Percentiles rank a stretch among this genome's conserved stretches.
phyloP scores from a whole-genome alignment of 1,140 invertebrate species.

The Drosophila simulans region DNA sequence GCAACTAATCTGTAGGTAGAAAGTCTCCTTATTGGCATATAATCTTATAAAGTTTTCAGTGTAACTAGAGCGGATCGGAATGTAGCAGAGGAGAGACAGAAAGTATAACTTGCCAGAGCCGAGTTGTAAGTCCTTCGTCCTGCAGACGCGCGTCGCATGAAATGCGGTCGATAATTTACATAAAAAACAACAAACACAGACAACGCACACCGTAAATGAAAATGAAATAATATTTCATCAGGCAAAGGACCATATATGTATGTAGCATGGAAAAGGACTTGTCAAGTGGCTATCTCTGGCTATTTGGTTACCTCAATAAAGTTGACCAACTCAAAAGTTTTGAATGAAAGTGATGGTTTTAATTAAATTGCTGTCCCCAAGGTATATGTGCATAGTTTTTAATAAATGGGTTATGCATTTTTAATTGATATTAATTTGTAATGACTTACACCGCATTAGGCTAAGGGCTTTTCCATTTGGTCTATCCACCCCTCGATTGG shows the following conservation, averaged over 20 bases:
- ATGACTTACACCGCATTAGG: too few species aligned
- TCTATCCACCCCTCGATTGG: neutral
- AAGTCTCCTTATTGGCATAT: too few species aligned
- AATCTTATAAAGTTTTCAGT: neutral
- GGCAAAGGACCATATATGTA: slow-evolving; percentile 1
- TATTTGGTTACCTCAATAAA: neutral
- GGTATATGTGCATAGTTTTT: too few species aligned
- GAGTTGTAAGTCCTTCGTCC: slow-evolving; percentile 25
- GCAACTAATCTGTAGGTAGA: too few species aligned
- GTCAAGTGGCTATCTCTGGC: neutral
- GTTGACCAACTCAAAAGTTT: neutral
- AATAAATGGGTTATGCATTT: too few species aligned
- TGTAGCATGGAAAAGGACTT: neutral
- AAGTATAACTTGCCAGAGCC: slow-evolving; percentile 18
- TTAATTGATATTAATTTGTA: too few species aligned
- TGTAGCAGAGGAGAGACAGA: neutral
- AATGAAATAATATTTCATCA: slow-evolving; percentile 52
- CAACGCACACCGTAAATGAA: slow-evolving; percentile 27
- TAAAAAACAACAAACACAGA: slow-evolving; percentile 55
- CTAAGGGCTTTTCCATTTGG: neutral
- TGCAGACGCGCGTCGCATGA: slow-evolving; percentile 28
- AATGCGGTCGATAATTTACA: slow-evolving; percentile 79
- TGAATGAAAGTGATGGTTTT: neutral
- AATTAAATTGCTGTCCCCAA: too few species aligned
- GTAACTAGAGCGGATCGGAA: slow-evolving; percentile 1